phyloP scores from a whole-genome alignment of 2,888 invertebrate species.

The Actias luna region DNA sequence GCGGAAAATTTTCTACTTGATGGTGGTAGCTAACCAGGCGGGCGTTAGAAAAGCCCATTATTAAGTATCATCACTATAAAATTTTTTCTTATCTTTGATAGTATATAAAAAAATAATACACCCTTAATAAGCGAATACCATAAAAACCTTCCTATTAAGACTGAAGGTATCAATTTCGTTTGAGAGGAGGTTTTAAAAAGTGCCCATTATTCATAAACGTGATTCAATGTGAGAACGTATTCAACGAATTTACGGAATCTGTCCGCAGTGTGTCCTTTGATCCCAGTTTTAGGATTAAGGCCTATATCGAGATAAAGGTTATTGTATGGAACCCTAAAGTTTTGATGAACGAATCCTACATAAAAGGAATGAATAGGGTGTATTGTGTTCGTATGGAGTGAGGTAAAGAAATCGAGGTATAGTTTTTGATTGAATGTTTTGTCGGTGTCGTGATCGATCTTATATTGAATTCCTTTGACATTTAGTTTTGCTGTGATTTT shows the following conservation, averaged over 20 bases:
- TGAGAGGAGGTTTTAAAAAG: background rate
- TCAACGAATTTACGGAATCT: slow-evolving; percentile 26
- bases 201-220: background rate
- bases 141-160: background rate
- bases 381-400: background rate
- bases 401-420: background rate
- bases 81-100: background rate
- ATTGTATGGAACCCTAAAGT: slow-evolving; percentile 5
- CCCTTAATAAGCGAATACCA: background rate
- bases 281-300: slow-evolving; percentile 23
- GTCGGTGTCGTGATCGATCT: background rate
- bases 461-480: background rate
- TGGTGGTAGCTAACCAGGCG: too few species aligned
- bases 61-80: background rate
- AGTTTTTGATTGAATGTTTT: background rate
- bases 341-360: background rate
- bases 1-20: too few species aligned
- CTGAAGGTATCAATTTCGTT: background rate
- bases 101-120: background rate
- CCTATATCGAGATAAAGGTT: slow-evolving; percentile 11
- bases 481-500: too few species aligned
- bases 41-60: too few species aligned
- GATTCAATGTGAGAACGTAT: background rate
- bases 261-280: slow-evolving; percentile 31
- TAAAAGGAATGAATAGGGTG: slow-evolving; percentile 8